phyloP scores from a whole-genome alignment of 2,113 vertebrate genomes.

The Hippopotamus amphibius region DNA sequence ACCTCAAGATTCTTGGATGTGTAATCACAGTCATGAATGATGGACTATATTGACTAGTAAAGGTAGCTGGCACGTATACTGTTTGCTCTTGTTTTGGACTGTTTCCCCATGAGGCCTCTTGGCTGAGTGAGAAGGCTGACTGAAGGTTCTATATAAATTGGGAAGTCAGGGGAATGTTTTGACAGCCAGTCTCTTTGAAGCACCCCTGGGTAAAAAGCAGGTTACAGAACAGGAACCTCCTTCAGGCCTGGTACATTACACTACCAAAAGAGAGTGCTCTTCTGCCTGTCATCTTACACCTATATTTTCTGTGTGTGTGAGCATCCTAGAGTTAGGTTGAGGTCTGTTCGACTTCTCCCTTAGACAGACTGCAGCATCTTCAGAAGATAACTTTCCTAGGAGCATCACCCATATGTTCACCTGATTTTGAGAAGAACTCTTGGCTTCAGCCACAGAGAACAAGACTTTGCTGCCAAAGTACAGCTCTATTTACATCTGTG shows the following conservation, averaged over 20 bases:
- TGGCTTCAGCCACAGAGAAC: neutral
- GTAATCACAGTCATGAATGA: neutral
- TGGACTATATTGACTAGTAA: neutral
- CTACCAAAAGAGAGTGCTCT: neutral
- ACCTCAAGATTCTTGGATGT: neutral
- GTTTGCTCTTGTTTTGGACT: neutral
- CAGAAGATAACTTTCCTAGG: neutral
- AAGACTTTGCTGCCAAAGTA: neutral
- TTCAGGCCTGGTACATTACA: neutral
- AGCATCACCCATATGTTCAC: neutral
- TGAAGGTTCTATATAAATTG: neutral
- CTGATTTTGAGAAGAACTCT: constrained; percentile 9
- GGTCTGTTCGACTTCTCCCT: neutral
- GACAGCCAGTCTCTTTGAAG: constrained; percentile 45
- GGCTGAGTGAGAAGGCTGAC: neutral
- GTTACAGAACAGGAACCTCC: neutral
- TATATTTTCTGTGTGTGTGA: neutral
- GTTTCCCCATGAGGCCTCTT: neutral
- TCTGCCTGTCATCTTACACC: neutral
- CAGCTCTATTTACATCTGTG: neutral
- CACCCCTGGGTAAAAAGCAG: constrained; percentile 35
- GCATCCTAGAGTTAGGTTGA: neutral
- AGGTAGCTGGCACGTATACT: neutral
- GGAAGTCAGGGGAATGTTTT: constrained; percentile 55
- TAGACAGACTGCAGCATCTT: neutral